Base-by-base conservation (phyloP, 2,888 invertebrate genomes). In the Caenorhabditis sp. region DNA sequence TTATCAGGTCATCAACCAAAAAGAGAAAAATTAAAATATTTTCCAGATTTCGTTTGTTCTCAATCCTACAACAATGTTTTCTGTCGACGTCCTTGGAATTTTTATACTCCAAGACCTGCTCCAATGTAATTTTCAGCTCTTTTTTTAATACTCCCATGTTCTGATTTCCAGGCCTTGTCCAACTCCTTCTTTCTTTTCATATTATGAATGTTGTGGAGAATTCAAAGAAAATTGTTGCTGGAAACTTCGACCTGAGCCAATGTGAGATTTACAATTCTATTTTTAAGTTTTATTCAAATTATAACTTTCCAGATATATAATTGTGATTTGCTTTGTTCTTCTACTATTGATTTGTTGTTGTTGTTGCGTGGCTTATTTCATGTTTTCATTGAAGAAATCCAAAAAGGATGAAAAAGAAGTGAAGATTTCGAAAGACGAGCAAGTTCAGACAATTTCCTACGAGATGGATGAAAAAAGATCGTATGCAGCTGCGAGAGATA, bases 151-250 rank as follows among this genome's bases (percentile, higher is more conserved):
- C 14, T 58, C n/a, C 4, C n/a, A n/a, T 14, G n/a, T 14, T 23
- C 1, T n/a, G n/a, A 21, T 5, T 67, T 76, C 53, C 60, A 78
- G 78, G 43, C 64, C 76, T 50, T 78, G 78, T 67, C 78, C 78
- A 5, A 66, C 76, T 1, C 59, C 72, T 4, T 70, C 72, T 10
- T 78, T 76, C 23, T 73, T 78, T 59, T 67, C 70, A 21, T 76
- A 70, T 60, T 76, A 78, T 36, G 78, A 78, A 25, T 78, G 78
- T 61, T 78, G 78, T 49, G 76, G 76, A 25, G 68, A 70, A 26
- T 70, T 70, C 49, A 56, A 70, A 20, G 78, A 71, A 27, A 67
- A 70, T 50, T 78, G 78, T 58, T 78, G 78, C 27, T 72, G 70
- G 63, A 27, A 70, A 36, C 61, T 73, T 27, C 59, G 78, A 17